Evolutionary conservation across 2,113 vertebrate genomes (phyloP), one percentile per base, ranked within the genome.

Genomic region (Phycodurus eques): DNA sequence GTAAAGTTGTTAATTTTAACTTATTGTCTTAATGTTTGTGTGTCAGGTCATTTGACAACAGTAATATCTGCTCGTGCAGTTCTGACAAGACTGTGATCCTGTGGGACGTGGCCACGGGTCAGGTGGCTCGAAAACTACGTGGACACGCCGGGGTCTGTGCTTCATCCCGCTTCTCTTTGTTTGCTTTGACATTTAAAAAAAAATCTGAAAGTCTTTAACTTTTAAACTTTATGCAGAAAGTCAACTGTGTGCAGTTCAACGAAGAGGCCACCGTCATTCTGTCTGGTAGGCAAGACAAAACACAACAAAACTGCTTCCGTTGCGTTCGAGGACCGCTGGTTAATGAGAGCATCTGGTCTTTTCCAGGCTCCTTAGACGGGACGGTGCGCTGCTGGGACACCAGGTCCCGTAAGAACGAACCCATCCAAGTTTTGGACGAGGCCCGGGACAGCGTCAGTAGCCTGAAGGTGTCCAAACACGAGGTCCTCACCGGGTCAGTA

Each of bases 241-340:
- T 98, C 47, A 97, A 95, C 83, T 98, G 95, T 0, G 94, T 98
- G 20, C 93, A 94, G 79, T 98, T 98, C 83, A 98, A 96, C 1
- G 95, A 96, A 78, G 96, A 98, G 76, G 93, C 94, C 35, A 96
- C 94, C 0, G 86, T 98, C 46, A 95, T 97, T 5, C 72, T 98
- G n/a, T 98, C 96, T 0, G 96, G 96, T 98, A 77, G 92, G 83
- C 10, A 3, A 4, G 11, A 0, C 31, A 63, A 42, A 63, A 20
- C 9, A 63, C 9, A 39, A n/a, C 17, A 20, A 19, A 39, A 63
- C 10, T 42, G 35, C 19, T 22, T 22, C 10, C 1, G 42, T 14
- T 46, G 62, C 2, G 20, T 46, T 44, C 20, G 13, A 20, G 20
- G 35, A 43, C 20, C 0, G 20, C 7, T 33, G 5, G 27, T 51